Base-by-base conservation (phyloP, 2,888 invertebrate species). In the Acanthosoma haemorrhoidale region DNA sequence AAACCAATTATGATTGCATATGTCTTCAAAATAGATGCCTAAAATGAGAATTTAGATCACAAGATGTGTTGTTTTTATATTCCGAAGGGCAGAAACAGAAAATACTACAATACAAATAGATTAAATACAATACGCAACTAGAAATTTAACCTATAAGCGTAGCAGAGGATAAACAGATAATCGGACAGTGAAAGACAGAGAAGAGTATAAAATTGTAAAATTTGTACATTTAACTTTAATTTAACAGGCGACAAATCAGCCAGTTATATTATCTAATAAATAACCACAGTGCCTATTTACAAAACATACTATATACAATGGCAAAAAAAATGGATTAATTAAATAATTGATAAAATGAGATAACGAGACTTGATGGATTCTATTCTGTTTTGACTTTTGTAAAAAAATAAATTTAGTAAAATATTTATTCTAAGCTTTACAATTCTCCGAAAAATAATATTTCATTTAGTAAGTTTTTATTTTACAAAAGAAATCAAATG, bases 161-260 rank as follows among this genome's bases (percentile, higher is more conserved):
- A 60, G 69, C 69, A 61, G 58, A 61, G 61, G 61, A 38, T 51
- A 61, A 34, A 69, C 34, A 68, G 39, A 43, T n/a, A 15, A 61
- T 18, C 21, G 31, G 64, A 69, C 60, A 60, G 68, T 68, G 68
- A 68, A 68, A 68, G 68, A 68, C 68, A 69, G 68, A 58, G 58
- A 57, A 43, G 61, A 38, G 57, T 57, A 69, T 60, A 69, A 69
- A 60, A 69, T 34, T 61, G 69, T 69, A 69, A 51, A 61, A 43
- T 32, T 59, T 60, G 68, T 59, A 32, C 58, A 69, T 38, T 38
- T 34, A 29, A 29, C 21, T 61, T 61, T 61, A 36, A 21, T 21
- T 61, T 15, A n/a, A 31, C 34, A 32, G 61, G 61, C 34, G n/a
- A 21, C 21, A 25, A 51, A 61, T 21, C 36, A 61, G 18, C 25